phyloP scores from a whole-genome alignment of 2,797 vertebrate genomes.

The Crypturellus tataupa region DNA sequence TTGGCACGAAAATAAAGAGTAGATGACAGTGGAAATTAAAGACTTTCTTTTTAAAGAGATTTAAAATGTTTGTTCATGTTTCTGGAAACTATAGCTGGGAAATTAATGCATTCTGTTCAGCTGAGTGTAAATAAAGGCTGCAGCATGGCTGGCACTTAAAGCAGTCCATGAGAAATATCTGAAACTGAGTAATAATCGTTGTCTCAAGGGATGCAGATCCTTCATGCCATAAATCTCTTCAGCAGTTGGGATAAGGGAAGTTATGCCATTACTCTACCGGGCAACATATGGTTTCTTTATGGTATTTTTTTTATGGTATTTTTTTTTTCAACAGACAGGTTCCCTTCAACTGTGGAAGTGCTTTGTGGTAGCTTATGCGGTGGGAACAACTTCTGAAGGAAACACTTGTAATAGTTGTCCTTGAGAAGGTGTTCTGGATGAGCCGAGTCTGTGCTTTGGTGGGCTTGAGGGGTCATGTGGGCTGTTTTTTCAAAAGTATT shows the following conservation, averaged over 20 bases:
- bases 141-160: not conserved
- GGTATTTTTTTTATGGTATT: not conserved
- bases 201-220: not conserved
- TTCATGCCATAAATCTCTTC: not conserved
- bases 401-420: not conserved
- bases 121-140: not conserved
- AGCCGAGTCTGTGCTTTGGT: not conserved
- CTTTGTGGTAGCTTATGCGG: not conserved
- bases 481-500: not conserved
- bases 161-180: not conserved
- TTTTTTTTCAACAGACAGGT: not conserved
- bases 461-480: not conserved
- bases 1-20: not conserved
- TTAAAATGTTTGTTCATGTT: not conserved
- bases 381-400: not conserved
- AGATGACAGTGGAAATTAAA: not conserved
- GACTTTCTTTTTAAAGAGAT: not conserved
- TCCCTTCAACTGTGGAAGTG: not conserved
- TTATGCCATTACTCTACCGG: not conserved
- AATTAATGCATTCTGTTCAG: conserved; percentile 3
- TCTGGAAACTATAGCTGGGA: not conserved
- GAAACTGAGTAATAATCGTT: conserved; percentile 11
- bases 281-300: not conserved
- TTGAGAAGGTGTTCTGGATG: not conserved
- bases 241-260: not conserved